A percentile compares a stretch with the other conserved stretches of the same genome.
Conservation (phyloP, 2,113 vertebrate genomes). For the Dipodomys spectabilis region DNA sequence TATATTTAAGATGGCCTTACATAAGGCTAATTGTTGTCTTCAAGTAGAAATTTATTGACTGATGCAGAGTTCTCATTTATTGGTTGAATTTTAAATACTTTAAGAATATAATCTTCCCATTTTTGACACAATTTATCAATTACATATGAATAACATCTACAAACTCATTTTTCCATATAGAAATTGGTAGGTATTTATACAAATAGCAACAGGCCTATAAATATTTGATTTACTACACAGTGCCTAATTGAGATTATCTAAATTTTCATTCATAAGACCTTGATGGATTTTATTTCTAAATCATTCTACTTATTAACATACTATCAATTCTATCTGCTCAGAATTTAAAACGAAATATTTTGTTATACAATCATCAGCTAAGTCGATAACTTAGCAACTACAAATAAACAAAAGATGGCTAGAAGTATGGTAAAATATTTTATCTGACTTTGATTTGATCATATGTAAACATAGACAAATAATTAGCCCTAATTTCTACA, state of each 20-base stretch:
- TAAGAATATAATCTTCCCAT: not conserved
- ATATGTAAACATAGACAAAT: not conserved
- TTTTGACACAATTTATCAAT: not conserved
- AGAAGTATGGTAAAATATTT: conserved; percentile 4
- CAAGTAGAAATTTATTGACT: not conserved
- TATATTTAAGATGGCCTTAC: not conserved
- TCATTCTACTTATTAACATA: not conserved
- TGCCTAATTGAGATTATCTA: not conserved
- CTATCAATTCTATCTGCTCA: not conserved
- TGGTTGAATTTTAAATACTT: not conserved
- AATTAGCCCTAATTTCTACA: not conserved
- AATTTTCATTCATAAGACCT: not conserved
- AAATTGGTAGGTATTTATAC: not conserved
- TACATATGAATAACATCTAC: not conserved
- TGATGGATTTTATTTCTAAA: not conserved
- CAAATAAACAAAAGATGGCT: not conserved
- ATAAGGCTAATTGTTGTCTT: not conserved
- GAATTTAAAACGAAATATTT: not conserved
- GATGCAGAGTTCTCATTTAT: not conserved
- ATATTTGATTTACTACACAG: not conserved
- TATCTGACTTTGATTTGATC: not conserved
- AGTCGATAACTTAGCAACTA: not conserved
- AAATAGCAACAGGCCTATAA: no score
- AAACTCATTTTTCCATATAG: not conserved
- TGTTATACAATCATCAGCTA: not conserved